Conservation (phyloP, 2,113 vertebrate genomes). For the Mustelus asterias region DNA sequence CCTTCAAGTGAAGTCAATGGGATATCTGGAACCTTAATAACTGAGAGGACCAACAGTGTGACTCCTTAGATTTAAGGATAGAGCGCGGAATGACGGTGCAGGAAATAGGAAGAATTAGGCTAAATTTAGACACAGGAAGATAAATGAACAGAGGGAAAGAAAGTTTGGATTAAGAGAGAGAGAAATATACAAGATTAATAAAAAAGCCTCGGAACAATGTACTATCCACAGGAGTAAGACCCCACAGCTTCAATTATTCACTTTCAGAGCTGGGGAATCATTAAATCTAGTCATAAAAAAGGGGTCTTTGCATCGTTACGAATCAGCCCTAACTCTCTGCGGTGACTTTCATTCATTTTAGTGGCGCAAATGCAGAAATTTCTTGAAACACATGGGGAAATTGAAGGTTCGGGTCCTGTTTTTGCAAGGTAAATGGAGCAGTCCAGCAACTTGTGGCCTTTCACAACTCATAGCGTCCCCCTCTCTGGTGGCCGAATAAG, state of each 20-base stretch:
- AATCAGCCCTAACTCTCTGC: background rate
- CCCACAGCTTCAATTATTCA: background rate
- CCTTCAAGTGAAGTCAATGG: background rate
- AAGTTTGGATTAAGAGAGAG: background rate
- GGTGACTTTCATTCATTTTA: background rate
- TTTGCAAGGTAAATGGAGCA: background rate
- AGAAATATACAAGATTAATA: background rate
- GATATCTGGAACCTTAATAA: background rate
- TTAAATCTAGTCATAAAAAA: background rate
- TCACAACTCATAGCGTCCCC: background rate
- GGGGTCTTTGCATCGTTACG: no score
- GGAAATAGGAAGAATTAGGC: background rate
- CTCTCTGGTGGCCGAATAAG: background rate
- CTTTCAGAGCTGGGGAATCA: background rate
- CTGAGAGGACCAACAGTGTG: background rate
- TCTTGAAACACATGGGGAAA: background rate
- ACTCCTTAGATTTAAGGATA: background rate
- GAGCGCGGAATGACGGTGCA: background rate
- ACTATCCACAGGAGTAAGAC: background rate
- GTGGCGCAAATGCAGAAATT: background rate
- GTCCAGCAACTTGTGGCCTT: background rate
- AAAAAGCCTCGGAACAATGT: background rate
- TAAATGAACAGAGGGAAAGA: background rate
- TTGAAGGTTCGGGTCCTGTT: background rate
- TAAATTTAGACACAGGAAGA: background rate